Conservation (phyloP, 2,888 invertebrate genomes). For the Nipponacmea schrenckii region DNA sequence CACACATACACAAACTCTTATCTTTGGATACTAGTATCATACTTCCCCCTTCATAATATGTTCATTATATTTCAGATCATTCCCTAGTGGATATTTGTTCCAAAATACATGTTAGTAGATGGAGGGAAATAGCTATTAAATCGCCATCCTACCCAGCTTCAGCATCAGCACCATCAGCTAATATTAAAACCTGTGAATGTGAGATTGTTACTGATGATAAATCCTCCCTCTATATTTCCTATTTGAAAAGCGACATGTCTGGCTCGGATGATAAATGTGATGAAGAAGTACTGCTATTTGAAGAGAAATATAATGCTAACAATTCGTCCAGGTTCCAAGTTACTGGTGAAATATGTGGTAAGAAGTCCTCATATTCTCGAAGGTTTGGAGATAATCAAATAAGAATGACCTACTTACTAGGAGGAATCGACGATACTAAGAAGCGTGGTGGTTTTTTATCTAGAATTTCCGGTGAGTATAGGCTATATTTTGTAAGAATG, state of each 20-base stretch:
- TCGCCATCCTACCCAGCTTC: constrained; percentile 16
- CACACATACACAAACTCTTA: too few species aligned
- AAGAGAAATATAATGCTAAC: not conserved
- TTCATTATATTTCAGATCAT: constrained; percentile 10
- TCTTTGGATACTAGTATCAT: too few species aligned
- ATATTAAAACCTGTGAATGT: constrained; percentile 16
- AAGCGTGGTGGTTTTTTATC: constrained; percentile 9
- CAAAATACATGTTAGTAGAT: constrained; percentile 1
- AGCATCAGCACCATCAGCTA: not conserved
- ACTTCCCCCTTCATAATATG: too few species aligned
- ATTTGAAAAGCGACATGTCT: constrained; percentile 11
- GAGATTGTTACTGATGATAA: constrained; percentile 10
- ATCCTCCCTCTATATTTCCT: constrained; percentile 10
- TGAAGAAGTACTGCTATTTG: constrained; percentile 14
- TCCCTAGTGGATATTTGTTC: constrained; percentile 14
- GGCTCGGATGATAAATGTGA: constrained; percentile 6
- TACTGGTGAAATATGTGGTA: constrained; percentile 14
- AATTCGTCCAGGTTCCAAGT: constrained; percentile 16
- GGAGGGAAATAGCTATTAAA: constrained; percentile 10
- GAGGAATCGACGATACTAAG: not conserved
- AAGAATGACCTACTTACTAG: constrained; percentile 13
- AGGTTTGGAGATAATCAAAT: constrained; percentile 9
- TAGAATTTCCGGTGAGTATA: constrained; percentile 7
- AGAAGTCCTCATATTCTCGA: not conserved
- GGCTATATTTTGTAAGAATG: too few species aligned